phyloP scores from a whole-genome alignment of 2,797 vertebrate genomes.

The Holocentrus rufus region DNA sequence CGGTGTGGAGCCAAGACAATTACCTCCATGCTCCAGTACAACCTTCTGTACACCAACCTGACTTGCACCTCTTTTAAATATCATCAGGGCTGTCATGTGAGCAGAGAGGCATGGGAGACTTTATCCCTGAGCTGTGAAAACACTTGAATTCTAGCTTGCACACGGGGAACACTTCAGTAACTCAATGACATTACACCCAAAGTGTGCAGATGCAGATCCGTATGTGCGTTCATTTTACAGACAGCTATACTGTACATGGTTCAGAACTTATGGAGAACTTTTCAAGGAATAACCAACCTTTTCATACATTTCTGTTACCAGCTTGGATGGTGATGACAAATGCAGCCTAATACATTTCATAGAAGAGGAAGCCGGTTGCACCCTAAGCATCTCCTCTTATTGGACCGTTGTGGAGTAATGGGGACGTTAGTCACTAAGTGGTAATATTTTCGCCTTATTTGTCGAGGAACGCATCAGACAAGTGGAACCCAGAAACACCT shows the following conservation, averaged over 20 bases:
- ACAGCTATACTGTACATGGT: background rate
- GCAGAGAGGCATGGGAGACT: conserved; percentile 12
- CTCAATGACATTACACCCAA: conserved; percentile 23
- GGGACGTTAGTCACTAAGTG: conserved; percentile 3
- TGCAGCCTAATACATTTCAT: background rate
- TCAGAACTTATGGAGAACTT: background rate
- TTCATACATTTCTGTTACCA: background rate
- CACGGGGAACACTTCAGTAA: conserved; percentile 18
- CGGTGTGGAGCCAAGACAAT: background rate
- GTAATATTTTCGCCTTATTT: conserved; percentile 28
- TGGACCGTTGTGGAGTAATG: background rate
- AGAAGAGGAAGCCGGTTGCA: background rate
- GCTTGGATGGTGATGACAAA: background rate
- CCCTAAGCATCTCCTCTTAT: conserved; percentile 6
- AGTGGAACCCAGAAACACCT: conserved; percentile 1
- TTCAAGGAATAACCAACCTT: background rate
- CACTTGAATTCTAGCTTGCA: conserved; percentile 25
- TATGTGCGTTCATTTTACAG: background rate
- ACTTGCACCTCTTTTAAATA: conserved; percentile 12
- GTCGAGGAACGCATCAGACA: conserved; percentile 1
- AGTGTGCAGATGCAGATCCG: conserved; percentile 10
- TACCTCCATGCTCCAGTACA: conserved; percentile 11
- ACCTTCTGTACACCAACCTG: background rate
- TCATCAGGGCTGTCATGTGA: conserved; percentile 7
- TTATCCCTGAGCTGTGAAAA: conserved; percentile 4